phyloP scores from a whole-genome alignment of 2,797 vertebrate species.

The Tachyglossus aculeatus region DNA sequence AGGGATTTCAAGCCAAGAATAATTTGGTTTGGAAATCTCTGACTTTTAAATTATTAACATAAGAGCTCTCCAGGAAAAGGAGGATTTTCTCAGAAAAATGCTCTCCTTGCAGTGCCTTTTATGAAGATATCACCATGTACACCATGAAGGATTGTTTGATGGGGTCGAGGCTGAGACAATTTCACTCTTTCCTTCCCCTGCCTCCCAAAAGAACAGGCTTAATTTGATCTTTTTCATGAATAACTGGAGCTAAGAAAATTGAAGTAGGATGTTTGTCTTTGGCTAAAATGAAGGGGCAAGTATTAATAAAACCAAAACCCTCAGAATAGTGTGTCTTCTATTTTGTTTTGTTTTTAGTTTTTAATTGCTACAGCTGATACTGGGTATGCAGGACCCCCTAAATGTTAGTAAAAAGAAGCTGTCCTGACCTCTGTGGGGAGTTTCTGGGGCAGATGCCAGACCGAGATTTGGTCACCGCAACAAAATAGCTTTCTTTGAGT shows the following conservation, averaged over 20 bases:
- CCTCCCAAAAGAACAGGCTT: conserved; percentile 14
- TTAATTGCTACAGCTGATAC: conserved; percentile 28
- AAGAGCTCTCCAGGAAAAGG: conserved; percentile 30
- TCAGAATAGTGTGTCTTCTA: conserved; percentile 36
- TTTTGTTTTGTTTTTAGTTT: background rate
- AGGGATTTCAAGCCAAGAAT: conserved; percentile 11
- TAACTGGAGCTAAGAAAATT: conserved; percentile 49
- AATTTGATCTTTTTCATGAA: conserved; percentile 57
- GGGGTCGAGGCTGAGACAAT: conserved; percentile 41
- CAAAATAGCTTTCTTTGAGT: too few species aligned
- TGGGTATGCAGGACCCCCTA: too few species aligned
- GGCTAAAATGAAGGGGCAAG: conserved; percentile 45
- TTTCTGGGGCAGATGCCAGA: too few species aligned
- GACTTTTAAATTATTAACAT: conserved; percentile 60
- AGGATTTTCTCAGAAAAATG: conserved; percentile 34
- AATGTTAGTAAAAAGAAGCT: too few species aligned
- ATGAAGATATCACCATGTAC: conserved; percentile 41
- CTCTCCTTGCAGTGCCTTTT: conserved; percentile 18
- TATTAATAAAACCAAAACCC: conserved; percentile 52
- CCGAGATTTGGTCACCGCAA: too few species aligned
- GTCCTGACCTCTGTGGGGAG: too few species aligned
- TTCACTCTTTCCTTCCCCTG: background rate
- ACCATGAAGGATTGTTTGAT: conserved; percentile 53
- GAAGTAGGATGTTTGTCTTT: conserved; percentile 38
- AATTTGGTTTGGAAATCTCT: conserved; percentile 53